Evolutionary conservation across 1,140 invertebrate species (phyloP).

Genomic region (Drosophila triauraria): DNA sequence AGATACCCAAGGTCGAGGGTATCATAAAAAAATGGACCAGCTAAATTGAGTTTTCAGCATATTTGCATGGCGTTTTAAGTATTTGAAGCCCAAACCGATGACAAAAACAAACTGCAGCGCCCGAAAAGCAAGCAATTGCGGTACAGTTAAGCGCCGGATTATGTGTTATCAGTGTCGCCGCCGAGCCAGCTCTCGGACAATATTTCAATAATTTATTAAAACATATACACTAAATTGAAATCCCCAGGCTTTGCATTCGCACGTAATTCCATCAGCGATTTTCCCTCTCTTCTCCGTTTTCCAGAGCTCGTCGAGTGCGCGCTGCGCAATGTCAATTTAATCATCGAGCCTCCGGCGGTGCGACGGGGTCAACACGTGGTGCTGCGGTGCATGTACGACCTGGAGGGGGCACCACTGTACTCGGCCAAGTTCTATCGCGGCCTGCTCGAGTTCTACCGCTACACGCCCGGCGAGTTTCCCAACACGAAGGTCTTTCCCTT

Average conservation of each 20-base stretch:
- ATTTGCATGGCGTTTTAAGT: conserved; percentile 28
- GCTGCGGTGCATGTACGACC: conserved; percentile 90
- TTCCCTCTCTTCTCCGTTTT: conserved; percentile 32
- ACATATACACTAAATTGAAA: conserved; percentile 64
- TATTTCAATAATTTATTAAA: conserved; percentile 61
- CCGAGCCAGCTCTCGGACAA: conserved; percentile 23
- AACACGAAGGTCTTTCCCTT: conserved; percentile 90
- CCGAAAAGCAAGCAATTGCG: conserved; percentile 43
- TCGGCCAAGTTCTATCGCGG: conserved; percentile 92
- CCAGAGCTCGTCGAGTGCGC: conserved; percentile 76
- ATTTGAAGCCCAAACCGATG: conserved; percentile 22
- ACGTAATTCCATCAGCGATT: conserved; percentile 39
- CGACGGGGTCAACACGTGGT: conserved; percentile 88
- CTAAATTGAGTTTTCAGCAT: conserved; percentile 30
- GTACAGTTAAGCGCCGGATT: conserved; percentile 55
- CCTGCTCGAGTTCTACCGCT: conserved; percentile 92
- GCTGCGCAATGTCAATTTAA: conserved; percentile 86
- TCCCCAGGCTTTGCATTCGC: conserved; percentile 38
- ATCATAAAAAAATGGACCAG: conserved; percentile 1
- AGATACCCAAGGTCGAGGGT: not conserved
- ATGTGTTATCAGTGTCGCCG: conserved; percentile 52
- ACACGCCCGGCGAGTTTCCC: conserved; percentile 89
- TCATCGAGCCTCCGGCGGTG: conserved; percentile 87
- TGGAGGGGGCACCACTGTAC: conserved; percentile 90
- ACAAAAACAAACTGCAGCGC: conserved; percentile 18